Base-by-base conservation (phyloP, 2,113 vertebrate genomes). In the Stictonetta naevosa region DNA sequence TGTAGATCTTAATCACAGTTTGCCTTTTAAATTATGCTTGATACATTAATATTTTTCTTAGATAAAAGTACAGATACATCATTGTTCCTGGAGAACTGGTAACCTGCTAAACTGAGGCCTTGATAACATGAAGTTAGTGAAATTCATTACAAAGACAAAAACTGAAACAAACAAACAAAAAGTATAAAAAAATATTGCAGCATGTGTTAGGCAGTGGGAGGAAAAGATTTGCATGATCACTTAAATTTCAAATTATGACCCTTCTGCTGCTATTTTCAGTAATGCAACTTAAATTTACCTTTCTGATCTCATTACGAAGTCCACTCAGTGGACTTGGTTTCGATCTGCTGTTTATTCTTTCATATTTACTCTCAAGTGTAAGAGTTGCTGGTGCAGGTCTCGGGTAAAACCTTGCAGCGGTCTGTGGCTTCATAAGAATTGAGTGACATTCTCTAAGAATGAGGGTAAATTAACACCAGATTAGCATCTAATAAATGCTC, bases 371-470 rank as follows among this genome's bases (percentile, higher is more conserved):
- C 13, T 25, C 10, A 56, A 63, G 12, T 44, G 10, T n/a, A 76
- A 60, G 26, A 69, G 5, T n/a, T 90, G 19, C 9, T 48, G 31
- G 4, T n/a, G 19, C 10, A 89, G 42, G 81, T 22, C 13, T 56
- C 1, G 0, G n/a, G 52, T 53, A 36, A 91, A 75, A 91, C 44
- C 28, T 13, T 62, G 6, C 26, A 40, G 31, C 0, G 0, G 52
- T 75, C 73, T 73, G 10, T 55, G 19, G 5, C 26, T 63, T 92
- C 22, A 2, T 53, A 71, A 63, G 46, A 92, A 33, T 13, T 28
- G n/a, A 74, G 28, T 21, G 13, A 28, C 4, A 74, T 63, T 46
- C 42, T 33, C 4, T 74, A 71, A 80, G 66, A 77, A 78, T 60
- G 21, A 55, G 13, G 26, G 18, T 29, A 78, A 93, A 86, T 88